Base-by-base conservation (phyloP, 64 coral and sea anemone species). In the Astreopora myriophthalma region DNA sequence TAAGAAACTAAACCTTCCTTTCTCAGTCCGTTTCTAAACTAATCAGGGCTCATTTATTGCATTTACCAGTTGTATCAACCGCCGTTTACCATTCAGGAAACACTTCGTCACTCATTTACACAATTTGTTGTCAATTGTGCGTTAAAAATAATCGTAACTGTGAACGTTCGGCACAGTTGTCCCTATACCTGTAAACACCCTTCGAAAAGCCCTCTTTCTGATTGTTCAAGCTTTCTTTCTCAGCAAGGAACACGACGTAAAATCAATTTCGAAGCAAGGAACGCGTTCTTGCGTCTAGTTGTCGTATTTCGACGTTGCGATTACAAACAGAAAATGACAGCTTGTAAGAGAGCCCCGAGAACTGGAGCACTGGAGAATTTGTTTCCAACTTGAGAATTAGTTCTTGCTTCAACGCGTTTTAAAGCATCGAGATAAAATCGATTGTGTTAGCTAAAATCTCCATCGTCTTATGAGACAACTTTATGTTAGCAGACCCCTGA, bases 281-380 rank as follows among this genome's bases (percentile, higher is more conserved):
- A 58, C 76, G 6, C 8, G 76, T 29, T 58, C 76, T 78, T 78
- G 48, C 34, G 6, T 35, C 57, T 37, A 33, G 51, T 83, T 83
- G 79, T 38, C 52, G 10, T 37, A 83, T 39, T 63, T 65, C 8
- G 65, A 83, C 52, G 25, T 83, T 65, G 61, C 79, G 79, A 83
- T 83, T 83, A 83, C 79, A 64, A 31, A 19, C 79, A 36, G 48
- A 34, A 83, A 82, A 83, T 83, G 79, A 83, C 79, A 83, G 79
- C 55, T 83, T 20, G 52, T 27, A 62, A 64, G 23, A 24, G 34
- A 31, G 79, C 58, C 33, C 19, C 37, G 10, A 83, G 31, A 83
- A 64, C 55, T 57, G 79, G 29, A n/a, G n/a, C n/a, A n/a, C n/a
- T n/a, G n/a, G n/a, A 39, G 36, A 11, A 74, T 24, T 51, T 78